phyloP scores from a whole-genome alignment of 2,113 vertebrate genomes.

The Rynchops niger region DNA sequence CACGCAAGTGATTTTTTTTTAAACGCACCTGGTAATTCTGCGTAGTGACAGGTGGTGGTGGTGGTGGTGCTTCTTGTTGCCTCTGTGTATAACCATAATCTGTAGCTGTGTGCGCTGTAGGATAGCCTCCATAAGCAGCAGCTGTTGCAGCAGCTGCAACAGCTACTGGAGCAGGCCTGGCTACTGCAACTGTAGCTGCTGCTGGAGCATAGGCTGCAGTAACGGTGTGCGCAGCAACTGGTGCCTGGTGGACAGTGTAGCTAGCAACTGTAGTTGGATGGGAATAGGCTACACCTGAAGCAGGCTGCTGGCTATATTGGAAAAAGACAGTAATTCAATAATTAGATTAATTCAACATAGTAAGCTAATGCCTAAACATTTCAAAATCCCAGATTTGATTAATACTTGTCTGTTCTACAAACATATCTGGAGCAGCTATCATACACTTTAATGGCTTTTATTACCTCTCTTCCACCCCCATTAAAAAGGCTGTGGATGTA shows the following conservation, averaged over 20 bases:
- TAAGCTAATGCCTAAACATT: background rate
- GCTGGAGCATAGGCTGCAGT: constrained; percentile 93
- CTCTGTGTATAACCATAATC: constrained; percentile 93
- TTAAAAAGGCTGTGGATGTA: background rate
- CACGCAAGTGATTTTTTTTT: background rate
- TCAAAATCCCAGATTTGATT: background rate
- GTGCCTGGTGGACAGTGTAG: constrained; percentile 95
- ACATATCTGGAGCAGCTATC: background rate
- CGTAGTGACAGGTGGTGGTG: constrained; percentile 92
- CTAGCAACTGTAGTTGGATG: constrained; percentile 96
- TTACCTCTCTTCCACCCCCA: background rate
- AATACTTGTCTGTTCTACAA: background rate
- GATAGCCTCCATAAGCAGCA: constrained; percentile 91
- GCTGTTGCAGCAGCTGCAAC: constrained; percentile 89
- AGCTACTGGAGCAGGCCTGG: constrained; percentile 87
- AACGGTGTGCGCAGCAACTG: constrained; percentile 91
- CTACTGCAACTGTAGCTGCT: constrained; percentile 88
- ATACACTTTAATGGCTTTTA: background rate
- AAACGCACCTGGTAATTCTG: constrained; percentile 90
- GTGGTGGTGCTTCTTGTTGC: constrained; percentile 92
- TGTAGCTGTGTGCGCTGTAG: constrained; percentile 85
- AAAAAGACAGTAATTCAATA: constrained; percentile 21
- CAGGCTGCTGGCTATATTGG: constrained; percentile 86
- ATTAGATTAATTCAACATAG: background rate
- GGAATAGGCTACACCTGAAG: constrained; percentile 91